Percentiles rank a stretch among this genome's conserved stretches.
Conservation (phyloP, 2,888 invertebrate species). For the Alitta virens region DNA sequence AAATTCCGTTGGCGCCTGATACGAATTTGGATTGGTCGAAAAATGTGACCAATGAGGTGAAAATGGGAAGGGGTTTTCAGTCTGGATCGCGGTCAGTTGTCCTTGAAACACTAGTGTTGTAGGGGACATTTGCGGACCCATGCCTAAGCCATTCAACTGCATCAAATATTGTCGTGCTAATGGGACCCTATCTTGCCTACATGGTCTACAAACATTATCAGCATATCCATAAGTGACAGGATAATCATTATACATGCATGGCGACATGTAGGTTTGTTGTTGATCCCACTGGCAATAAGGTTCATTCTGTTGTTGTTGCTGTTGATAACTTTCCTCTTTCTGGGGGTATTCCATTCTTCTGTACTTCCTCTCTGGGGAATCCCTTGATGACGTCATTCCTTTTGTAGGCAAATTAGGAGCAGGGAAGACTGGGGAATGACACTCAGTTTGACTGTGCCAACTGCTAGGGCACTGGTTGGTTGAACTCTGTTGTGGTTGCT, state of each 20-base stretch:
- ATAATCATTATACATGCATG: background rate
- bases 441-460: slow-evolving; percentile 39
- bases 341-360: background rate
- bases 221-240: no score
- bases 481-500: background rate
- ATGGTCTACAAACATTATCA: background rate
- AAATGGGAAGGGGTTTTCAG: background rate
- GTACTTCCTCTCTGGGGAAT: background rate
- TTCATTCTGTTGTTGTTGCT: no score
- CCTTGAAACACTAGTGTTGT: slow-evolving; percentile 18
- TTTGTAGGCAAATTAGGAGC: background rate
- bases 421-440: slow-evolving; percentile 47
- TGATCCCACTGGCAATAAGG: background rate
- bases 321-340: background rate
- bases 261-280: background rate
- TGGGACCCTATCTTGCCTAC: background rate
- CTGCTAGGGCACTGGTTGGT: slow-evolving; percentile 38
- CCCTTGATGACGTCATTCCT: background rate
- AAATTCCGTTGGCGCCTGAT: background rate
- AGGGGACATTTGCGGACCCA: slow-evolving; percentile 5
- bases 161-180: slow-evolving; percentile 13
- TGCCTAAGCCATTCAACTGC: slow-evolving; percentile 22
- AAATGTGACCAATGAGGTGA: background rate
- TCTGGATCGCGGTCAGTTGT: slow-evolving; percentile 14
- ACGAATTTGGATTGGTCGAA: background rate